Evolutionary conservation across 2,888 invertebrate genomes (phyloP).

Genomic region (Agrochola circellaris): DNA sequence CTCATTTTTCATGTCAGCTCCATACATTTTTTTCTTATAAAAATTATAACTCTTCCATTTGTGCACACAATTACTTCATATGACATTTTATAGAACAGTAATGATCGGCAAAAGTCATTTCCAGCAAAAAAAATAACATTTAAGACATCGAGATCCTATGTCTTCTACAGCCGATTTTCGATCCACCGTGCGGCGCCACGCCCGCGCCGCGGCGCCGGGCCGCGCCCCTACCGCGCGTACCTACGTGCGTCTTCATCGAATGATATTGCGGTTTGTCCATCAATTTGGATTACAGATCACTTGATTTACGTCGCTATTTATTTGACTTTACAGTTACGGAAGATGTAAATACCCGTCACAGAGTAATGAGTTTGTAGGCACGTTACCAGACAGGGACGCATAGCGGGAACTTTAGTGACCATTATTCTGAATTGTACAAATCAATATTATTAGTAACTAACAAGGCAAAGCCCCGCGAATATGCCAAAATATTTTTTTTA

Average conservation of each 20-base stretch:
- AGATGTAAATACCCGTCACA: not conserved
- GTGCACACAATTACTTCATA: no score
- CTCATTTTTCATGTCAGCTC: no score
- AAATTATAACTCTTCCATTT: no score
- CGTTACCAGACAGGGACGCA: not conserved
- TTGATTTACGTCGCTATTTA: conserved; percentile 20
- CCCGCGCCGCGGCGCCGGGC: not conserved
- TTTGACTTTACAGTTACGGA: conserved; percentile 11
- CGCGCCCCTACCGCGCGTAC: not conserved
- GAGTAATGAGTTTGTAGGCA: not conserved
- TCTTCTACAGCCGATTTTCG: no score
- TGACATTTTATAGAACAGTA: no score
- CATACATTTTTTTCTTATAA: no score
- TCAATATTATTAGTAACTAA: not conserved
- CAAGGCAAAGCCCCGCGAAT: not conserved
- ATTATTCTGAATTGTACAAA: not conserved
- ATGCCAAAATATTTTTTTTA: not conserved
- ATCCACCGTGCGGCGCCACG: no score
- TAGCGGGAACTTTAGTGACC: not conserved
- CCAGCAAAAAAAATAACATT: no score
- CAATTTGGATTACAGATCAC: conserved; percentile 1
- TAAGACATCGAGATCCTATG: no score
- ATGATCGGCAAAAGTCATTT: no score
- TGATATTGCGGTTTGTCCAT: not conserved
- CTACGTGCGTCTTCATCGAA: not conserved